Base-by-base conservation (phyloP, 2,113 vertebrate genomes). In the Columba janthina region DNA sequence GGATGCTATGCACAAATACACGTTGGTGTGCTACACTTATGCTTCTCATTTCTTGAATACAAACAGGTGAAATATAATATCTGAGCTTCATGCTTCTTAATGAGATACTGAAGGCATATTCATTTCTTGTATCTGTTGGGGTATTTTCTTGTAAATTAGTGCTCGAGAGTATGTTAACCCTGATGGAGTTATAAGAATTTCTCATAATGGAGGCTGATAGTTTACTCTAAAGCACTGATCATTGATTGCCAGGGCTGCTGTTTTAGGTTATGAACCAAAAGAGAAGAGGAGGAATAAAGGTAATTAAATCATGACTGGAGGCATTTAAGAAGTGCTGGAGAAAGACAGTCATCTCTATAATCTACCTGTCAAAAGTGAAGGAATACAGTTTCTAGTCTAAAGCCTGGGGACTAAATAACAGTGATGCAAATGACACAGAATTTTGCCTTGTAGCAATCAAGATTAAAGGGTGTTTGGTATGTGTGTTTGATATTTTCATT, bases 301-400 rank as follows among this genome's bases (percentile, higher is more conserved):
- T 89, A 94, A 86, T 94, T 90, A 94, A 97, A 88, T 93, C n/a
- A 76, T 96, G 79, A 72, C 69, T 83, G n/a, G 44, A 90, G 85
- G 61, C 79, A 90, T 79, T 95, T 77, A 79, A 95, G 85, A 93
- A 81, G 32, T 75, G 18, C 31, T 86, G 64, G 56, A 74, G 70
- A 73, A 83, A 96, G 62, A 61, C 31, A 92, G 40, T 79, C 42
- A 81, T 66, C 57, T 90, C 65, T 91, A 42, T 85, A 92, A 81
- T 75, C 79, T 96, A 34, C 26, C 75, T 93, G 67, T 94, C 85
- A 96, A 93, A 93, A 85, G 12, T 44, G 94, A 96, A 94, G 75
- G 50, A 91, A 72, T 75, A 22, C 10, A 56, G 22, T 85, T 94
- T 90, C 42, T 26, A 64, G 36, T 61, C n/a, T 93, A 66, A 96